Evolutionary conservation across 2,113 vertebrate genomes (phyloP), one percentile per base, ranked within the genome.

Genomic region (Charadrius vociferus): DNA sequence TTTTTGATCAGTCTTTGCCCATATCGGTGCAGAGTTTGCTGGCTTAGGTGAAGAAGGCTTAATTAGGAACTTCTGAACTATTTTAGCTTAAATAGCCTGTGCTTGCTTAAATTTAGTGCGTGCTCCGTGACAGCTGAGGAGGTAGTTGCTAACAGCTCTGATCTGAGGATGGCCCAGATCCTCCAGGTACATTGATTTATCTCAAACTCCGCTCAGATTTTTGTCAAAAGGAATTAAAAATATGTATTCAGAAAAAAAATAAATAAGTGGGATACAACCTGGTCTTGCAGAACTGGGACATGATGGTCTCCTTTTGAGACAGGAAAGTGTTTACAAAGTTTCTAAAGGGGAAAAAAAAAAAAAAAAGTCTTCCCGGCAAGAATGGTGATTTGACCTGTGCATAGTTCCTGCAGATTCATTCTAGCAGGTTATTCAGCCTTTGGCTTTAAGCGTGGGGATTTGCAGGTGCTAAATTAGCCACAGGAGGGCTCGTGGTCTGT

Each of bases 381-480:
- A 30, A 34, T 37, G 37, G 23, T 80, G 56, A 63, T 71, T 65
- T 58, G 41, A 82, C 34, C 4, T 50, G 39, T 50, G 83, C 37
- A 9, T 24, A 15, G 32, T 66, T 82, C 34, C 80, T 96, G 47
- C 71, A 61, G 22, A 66, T 71, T 56, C 58, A 4, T 67, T 63
- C 24, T n/a, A 3, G 73, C 22, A 52, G 52, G 75, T 90, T 78
- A 27, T 55, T 62, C 61, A 83, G 53, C 41, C 55, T 67, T 78
- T 83, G 73, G 68, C 71, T 93, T 87, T 17, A 34, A 86, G 68
- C 72, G 1, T 19, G 47, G 81, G 91, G 89, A 79, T 92, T 95
- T 92, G 74, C 86, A 90, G 87, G 85, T 95, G 87, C 77, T 86
- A 86, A 96, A 94, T 90, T 95, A 91, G 88, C 94, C 92, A 91